Evolutionary conservation across 2,888 invertebrate species (phyloP).

Genomic region (Tenthredo notha): DNA sequence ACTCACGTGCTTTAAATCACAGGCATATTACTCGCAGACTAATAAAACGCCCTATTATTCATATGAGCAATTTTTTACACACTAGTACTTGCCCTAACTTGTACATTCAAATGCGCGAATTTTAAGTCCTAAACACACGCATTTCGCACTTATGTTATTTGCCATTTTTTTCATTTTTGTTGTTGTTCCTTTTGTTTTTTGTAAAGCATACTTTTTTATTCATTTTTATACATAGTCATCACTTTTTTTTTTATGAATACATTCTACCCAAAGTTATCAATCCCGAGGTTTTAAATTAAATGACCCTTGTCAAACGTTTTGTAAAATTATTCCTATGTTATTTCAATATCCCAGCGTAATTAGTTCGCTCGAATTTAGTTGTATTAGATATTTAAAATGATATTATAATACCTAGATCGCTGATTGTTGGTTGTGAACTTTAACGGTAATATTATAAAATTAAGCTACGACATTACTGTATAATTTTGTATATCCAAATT

Average conservation of each 20-base stretch:
- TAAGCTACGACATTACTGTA: conserved; percentile 20
- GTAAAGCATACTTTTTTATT: not conserved
- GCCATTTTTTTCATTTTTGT: not conserved
- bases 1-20: conserved; percentile 64
- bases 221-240: not conserved
- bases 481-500: not conserved
- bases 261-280: not conserved
- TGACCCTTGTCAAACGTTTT: conserved; percentile 7
- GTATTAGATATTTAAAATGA: conserved; percentile 2
- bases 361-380: not conserved
- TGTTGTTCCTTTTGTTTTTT: not conserved
- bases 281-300: not conserved
- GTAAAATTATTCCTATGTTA: not conserved
- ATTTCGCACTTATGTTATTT: not conserved
- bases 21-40: conserved; percentile 65
- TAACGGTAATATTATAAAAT: conserved; percentile 33
- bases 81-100: conserved; percentile 72
- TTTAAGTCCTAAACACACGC: conserved; percentile 61
- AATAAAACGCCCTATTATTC: conserved; percentile 71
- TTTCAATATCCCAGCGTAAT: not conserved
- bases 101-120: conserved; percentile 73
- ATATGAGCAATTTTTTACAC: conserved; percentile 73
- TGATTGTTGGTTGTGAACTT: not conserved
- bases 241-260: not conserved
- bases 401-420: not conserved